A percentile compares a stretch with the other conserved stretches of the same genome.
These are phyloP conservation scores for Drosophila nebulosa DNA, from an alignment of 1,140 invertebrate genomes.

Conservation along the genomic window DNA sequence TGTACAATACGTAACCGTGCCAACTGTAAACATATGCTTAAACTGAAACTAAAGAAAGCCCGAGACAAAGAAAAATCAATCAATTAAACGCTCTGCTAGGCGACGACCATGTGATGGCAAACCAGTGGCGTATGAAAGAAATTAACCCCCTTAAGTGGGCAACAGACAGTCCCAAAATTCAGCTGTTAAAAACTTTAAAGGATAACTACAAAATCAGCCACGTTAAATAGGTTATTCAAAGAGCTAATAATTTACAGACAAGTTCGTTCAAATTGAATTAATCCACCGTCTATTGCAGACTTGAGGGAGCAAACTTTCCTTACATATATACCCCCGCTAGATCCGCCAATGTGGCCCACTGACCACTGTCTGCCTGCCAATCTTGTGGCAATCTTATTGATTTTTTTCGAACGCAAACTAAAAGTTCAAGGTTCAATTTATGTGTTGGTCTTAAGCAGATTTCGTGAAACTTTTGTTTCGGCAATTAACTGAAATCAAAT, in stretches of 20 bases:
- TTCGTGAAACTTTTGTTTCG: neutral
- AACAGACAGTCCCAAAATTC: too few species aligned
- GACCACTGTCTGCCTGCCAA: conserved; percentile 12
- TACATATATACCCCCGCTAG: too few species aligned
- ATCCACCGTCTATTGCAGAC: too few species aligned
- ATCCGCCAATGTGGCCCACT: too few species aligned
- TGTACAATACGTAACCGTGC: conserved; percentile 14
- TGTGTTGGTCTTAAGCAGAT: neutral
- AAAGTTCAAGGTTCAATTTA: conserved; percentile 61
- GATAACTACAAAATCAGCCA: too few species aligned
- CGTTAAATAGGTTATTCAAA: too few species aligned
- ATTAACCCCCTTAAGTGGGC: too few species aligned
- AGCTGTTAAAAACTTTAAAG: too few species aligned
- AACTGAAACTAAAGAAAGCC: conserved; percentile 11
- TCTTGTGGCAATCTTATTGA: conserved; percentile 32
- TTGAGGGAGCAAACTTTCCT: too few species aligned
- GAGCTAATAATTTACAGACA: too few species aligned
- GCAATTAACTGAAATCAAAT: neutral
- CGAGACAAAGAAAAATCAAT: conserved; percentile 60
- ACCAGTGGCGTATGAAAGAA: too few species aligned
- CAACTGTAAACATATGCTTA: conserved; percentile 50
- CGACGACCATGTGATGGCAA: neutral
- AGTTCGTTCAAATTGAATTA: too few species aligned
- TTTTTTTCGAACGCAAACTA: conserved; percentile 39
- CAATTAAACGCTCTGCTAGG: neutral